Conservation (phyloP, 2,888 invertebrate species). For the Portevinia maculata region DNA sequence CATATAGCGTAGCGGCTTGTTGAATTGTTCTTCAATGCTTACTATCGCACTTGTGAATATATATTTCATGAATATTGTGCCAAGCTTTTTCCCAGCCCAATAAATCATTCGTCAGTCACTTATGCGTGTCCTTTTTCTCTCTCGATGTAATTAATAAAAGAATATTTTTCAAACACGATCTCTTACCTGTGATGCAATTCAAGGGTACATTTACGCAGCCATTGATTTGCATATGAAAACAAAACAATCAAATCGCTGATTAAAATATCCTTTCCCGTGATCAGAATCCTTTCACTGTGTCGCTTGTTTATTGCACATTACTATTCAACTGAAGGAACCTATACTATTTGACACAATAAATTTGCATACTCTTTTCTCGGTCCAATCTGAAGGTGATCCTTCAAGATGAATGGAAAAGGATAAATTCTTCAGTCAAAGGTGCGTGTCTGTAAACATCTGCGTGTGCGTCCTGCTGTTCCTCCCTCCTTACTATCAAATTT, state of each 20-base stretch:
- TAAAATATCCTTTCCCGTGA: slow-evolving; percentile 67
- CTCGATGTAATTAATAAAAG: slow-evolving; percentile 58
- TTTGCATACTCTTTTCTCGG: slow-evolving; percentile 48
- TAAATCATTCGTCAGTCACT: slow-evolving; percentile 57
- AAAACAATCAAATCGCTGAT: slow-evolving; percentile 71
- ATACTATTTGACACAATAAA: slow-evolving; percentile 21
- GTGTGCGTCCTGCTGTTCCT: slow-evolving; percentile 33
- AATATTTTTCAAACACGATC: slow-evolving; percentile 45
- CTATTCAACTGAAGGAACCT: slow-evolving; percentile 16
- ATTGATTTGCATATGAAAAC: slow-evolving; percentile 71
- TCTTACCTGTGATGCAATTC: slow-evolving; percentile 9
- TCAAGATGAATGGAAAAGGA: slow-evolving; percentile 52
- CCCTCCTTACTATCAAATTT: slow-evolving; percentile 48
- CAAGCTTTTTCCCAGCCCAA: slow-evolving; percentile 64
- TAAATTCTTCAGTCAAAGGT: slow-evolving; percentile 60
- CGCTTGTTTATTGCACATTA: slow-evolving; percentile 63
- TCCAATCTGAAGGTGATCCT: slow-evolving; percentile 45
- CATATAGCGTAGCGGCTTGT: background rate
- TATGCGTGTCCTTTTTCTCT: slow-evolving; percentile 33
- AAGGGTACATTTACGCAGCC: slow-evolving; percentile 1
- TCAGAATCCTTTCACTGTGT: slow-evolving; percentile 45
- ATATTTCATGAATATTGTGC: slow-evolving; percentile 1
- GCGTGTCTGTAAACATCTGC: slow-evolving; percentile 69
- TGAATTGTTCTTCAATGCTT: slow-evolving; percentile 5
- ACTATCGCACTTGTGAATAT: background rate